These are phyloP conservation scores for Camptogramma bilineatum DNA, from an alignment of 2,888 invertebrate genomes.

Conservation along the genomic window DNA sequence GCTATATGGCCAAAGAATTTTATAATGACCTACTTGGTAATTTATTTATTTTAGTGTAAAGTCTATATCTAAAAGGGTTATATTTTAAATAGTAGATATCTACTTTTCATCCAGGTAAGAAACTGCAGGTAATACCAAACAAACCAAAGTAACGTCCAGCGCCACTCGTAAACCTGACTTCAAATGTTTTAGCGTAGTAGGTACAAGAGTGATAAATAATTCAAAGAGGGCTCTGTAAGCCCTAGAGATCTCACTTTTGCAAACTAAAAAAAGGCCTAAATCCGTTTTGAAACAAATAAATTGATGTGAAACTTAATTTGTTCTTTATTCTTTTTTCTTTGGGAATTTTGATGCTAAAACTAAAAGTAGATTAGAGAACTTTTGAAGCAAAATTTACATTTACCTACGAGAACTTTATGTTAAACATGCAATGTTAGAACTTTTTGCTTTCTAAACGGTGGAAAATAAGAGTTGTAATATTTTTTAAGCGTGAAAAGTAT, in stretches of 20 bases:
- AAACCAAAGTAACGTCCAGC: conserved; percentile 19
- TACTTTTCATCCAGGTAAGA: background rate
- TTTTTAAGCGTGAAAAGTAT: no score
- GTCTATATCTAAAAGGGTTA: no score
- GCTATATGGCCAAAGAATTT: no score
- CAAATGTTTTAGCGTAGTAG: conserved; percentile 21
- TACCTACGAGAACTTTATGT: background rate
- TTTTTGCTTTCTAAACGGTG: background rate
- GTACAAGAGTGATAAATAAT: conserved; percentile 27
- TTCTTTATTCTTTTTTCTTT: background rate
- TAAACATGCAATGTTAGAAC: background rate
- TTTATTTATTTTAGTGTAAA: no score
- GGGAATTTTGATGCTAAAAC: background rate
- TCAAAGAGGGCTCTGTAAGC: conserved; percentile 18
- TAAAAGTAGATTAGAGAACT: background rate
- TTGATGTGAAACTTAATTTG: conserved; percentile 1
- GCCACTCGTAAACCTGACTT: conserved; percentile 11
- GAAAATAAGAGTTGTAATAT: no score
- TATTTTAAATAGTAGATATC: no score
- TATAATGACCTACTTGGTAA: no score
- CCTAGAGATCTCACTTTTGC: conserved; percentile 19
- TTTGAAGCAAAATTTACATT: background rate
- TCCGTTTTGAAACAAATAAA: conserved; percentile 7
- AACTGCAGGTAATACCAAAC: background rate
- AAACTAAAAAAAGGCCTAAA: conserved; percentile 18